These are phyloP conservation scores for Mechanitis mazaeus DNA, from an alignment of 2,888 invertebrate genomes.

Conservation along the genomic window DNA sequence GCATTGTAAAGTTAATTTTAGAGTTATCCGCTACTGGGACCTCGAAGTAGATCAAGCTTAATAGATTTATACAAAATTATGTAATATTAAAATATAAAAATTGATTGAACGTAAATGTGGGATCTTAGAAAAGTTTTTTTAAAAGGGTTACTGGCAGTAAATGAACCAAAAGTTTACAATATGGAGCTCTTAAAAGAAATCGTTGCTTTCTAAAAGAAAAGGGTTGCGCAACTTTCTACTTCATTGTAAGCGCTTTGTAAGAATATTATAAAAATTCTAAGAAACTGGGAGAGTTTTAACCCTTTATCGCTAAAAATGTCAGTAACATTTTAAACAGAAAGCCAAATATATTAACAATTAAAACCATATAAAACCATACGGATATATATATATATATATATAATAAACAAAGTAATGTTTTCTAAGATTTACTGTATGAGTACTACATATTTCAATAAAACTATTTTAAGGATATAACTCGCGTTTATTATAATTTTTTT, in stretches of 20 bases:
- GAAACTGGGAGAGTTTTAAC: slow-evolving; percentile 69
- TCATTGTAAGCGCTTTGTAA: slow-evolving; percentile 62
- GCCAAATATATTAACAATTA: too few relatives aligned
- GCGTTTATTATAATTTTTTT: too few relatives aligned
- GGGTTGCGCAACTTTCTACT: slow-evolving; percentile 76
- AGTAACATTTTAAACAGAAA: too few relatives aligned
- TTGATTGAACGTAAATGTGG: background rate
- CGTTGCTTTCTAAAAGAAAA: slow-evolving; percentile 56
- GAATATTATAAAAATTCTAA: slow-evolving; percentile 46
- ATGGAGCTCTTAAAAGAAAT: slow-evolving; percentile 58
- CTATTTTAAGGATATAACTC: too few relatives aligned
- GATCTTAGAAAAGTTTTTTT: slow-evolving; percentile 28
- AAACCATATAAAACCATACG: too few relatives aligned
- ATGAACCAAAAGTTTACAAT: slow-evolving; percentile 59
- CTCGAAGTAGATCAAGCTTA: slow-evolving; percentile 57
- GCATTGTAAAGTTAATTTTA: slow-evolving; percentile 71
- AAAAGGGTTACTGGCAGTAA: slow-evolving; percentile 66
- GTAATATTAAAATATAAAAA: slow-evolving; percentile 23
- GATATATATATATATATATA: too few relatives aligned
- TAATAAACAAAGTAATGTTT: too few relatives aligned
- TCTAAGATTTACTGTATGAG: too few relatives aligned
- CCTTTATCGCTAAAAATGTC: slow-evolving; percentile 34
- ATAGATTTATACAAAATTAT: slow-evolving; percentile 31
- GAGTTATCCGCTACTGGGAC: slow-evolving; percentile 68
- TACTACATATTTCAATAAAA: too few relatives aligned